Evolutionary conservation across 2,888 invertebrate genomes (phyloP), one percentile per base, ranked within the genome.

Genomic region (Capitulum mitella): DNA sequence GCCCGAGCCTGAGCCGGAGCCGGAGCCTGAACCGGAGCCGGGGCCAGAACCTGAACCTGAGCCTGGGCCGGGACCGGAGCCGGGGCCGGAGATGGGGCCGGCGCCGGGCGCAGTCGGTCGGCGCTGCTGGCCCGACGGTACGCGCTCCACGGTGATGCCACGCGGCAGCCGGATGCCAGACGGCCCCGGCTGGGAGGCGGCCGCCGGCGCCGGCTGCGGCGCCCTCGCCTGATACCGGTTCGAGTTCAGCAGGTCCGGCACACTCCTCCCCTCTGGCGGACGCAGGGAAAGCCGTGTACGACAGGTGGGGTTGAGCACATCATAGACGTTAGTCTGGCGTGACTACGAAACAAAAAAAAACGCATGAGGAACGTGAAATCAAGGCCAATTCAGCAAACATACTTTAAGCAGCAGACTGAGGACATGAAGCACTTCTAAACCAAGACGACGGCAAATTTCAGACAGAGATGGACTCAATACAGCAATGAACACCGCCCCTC

Each of bases 401-500:
- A n/a, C n/a, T n/a, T n/a, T n/a, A n/a, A n/a, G n/a, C n/a, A n/a
- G n/a, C n/a, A n/a, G n/a, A n/a, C n/a, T n/a, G n/a, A n/a, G n/a
- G n/a, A n/a, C n/a, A n/a, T n/a, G n/a, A n/a, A n/a, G n/a, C n/a
- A n/a, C n/a, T n/a, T n/a, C n/a, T n/a, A n/a, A n/a, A n/a, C n/a
- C 10, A 54, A n/a, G 10, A 22, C 26, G 26, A n/a, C 26, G 54
- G 54, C 22, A n/a, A 5, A 26, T 19, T 5, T 3, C 26, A 22
- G 26, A 54, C 54, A 14, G 43, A 75, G 43, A 43, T 5, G 43
- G 43, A 5, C 43, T 12, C 5, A 43, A 43, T 34, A 32, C 37
- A 16, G 12, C 26, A 48, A 77, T 78, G 40, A 80, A 78, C 80
- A 40, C 14, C 26, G 70, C 70, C 70, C 70, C 14, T 70, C 70